A percentile compares a stretch with the other conserved stretches of the same genome.
These are phyloP conservation scores for Akabosia matsudoensis DNA, from an alignment of 1,140 invertebrate species.

Conservation along the genomic window DNA sequence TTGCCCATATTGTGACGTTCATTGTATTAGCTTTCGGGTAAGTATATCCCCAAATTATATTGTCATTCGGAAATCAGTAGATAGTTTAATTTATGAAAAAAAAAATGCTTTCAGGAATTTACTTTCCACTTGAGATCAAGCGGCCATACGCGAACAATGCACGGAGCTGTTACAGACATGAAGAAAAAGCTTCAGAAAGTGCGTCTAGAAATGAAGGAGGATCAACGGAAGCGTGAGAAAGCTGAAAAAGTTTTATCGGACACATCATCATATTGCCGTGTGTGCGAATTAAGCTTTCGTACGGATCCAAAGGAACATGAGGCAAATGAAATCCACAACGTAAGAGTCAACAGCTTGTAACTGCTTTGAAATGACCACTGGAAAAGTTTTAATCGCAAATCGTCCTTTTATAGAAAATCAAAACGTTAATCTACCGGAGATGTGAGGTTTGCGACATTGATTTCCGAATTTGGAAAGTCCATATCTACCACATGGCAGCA, in stretches of 20 bases:
- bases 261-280: slow-evolving; percentile 43
- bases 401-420: slow-evolving; percentile 39
- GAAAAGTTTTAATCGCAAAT: too few relatives aligned
- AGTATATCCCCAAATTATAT: slow-evolving; percentile 16
- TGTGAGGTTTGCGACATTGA: slow-evolving; percentile 45
- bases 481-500: slow-evolving; percentile 43
- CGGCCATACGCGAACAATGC: slow-evolving; percentile 35
- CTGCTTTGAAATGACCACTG: too few relatives aligned
- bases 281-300: slow-evolving; percentile 44
- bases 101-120: slow-evolving; percentile 44
- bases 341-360: slow-evolving; percentile 30
- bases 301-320: slow-evolving; percentile 46
- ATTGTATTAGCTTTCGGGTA: slow-evolving; percentile 42
- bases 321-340: slow-evolving; percentile 43
- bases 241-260: slow-evolving; percentile 41
- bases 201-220: slow-evolving; percentile 34
- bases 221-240: slow-evolving; percentile 43
- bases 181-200: slow-evolving; percentile 33
- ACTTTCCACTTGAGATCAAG: slow-evolving; percentile 37
- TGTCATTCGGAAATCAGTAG: not conserved
- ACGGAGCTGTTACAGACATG: slow-evolving; percentile 35
- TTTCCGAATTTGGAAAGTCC: slow-evolving; percentile 46
- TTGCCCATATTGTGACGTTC: slow-evolving; percentile 41
- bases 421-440: slow-evolving; percentile 37
- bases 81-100: too few relatives aligned